These are phyloP conservation scores for Delphinapterus leucas DNA, from an alignment of 2,113 vertebrate species.

Conservation along the genomic window DNA sequence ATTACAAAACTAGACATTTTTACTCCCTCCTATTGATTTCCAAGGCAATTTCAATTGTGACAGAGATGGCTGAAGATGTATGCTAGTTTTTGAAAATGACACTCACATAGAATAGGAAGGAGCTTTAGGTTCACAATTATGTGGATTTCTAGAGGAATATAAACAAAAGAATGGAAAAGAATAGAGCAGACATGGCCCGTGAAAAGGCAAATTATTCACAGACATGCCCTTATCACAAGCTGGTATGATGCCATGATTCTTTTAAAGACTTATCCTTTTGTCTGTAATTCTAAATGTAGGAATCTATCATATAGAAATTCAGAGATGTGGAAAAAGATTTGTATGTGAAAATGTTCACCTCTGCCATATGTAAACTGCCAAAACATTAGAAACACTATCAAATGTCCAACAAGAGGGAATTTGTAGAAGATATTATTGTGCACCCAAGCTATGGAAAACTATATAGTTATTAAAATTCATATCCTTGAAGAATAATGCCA, in stretches of 20 bases:
- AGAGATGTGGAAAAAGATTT: background rate
- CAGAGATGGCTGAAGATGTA: background rate
- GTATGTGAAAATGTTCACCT: background rate
- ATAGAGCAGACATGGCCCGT: background rate
- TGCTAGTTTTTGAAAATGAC: background rate
- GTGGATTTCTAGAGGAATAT: background rate
- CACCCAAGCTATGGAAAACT: background rate
- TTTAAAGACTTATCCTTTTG: background rate
- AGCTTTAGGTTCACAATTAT: background rate
- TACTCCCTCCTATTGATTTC: background rate
- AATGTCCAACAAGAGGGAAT: background rate
- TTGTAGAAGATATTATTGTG: background rate
- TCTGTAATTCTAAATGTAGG: background rate
- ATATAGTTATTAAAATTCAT: background rate
- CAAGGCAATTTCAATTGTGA: background rate
- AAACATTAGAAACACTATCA: background rate
- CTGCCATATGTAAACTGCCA: background rate
- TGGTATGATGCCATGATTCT: background rate
- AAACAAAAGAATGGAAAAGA: background rate
- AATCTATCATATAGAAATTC: background rate
- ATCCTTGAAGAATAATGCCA: background rate
- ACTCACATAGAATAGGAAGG: background rate
- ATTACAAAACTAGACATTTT: background rate
- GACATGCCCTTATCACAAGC: background rate
- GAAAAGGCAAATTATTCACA: background rate